Percentiles rank a stretch among this genome's conserved stretches.
Conservation (phyloP, 2,797 vertebrate genomes). For the Scarus forsteni region DNA sequence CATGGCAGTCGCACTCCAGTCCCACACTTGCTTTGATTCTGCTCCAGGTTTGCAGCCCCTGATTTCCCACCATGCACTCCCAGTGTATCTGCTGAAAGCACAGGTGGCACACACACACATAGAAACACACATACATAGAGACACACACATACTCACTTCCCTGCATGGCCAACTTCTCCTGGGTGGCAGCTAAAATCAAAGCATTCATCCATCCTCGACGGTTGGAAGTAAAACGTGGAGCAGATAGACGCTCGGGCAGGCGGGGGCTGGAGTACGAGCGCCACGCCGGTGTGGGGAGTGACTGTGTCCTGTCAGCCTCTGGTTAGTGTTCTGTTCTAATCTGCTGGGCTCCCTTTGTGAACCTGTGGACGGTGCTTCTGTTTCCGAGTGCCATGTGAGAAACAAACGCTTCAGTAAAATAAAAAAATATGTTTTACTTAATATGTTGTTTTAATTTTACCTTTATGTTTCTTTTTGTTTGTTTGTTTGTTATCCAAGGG, state of each 20-base stretch:
- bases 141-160: conserved; percentile 38
- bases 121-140: conserved; percentile 16
- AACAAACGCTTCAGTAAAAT: conserved; percentile 81
- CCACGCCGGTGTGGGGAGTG: conserved; percentile 81
- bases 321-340: conserved; percentile 84
- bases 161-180: conserved; percentile 58
- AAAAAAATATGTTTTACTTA: conserved; percentile 75
- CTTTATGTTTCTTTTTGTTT: conserved; percentile 71
- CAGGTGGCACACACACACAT: conserved; percentile 60
- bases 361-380: conserved; percentile 85
- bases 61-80: conserved; percentile 56
- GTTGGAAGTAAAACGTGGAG: conserved; percentile 60
- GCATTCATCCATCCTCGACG: conserved; percentile 59
- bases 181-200: conserved; percentile 75
- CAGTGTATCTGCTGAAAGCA: conserved; percentile 54
- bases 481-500: conserved; percentile 75
- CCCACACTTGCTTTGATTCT: conserved; percentile 61
- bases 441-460: conserved; percentile 79
- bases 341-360: conserved; percentile 84
- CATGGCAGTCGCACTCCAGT: conserved; percentile 75
- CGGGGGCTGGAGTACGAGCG: conserved; percentile 70
- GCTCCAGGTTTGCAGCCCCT: conserved; percentile 55
- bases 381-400: conserved; percentile 82
- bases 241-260: conserved; percentile 11
- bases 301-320: conserved; percentile 82